Evolutionary conservation across 2,888 invertebrate species (phyloP), one percentile per base, ranked within the genome.

Genomic region (Crematogaster levior): DNA sequence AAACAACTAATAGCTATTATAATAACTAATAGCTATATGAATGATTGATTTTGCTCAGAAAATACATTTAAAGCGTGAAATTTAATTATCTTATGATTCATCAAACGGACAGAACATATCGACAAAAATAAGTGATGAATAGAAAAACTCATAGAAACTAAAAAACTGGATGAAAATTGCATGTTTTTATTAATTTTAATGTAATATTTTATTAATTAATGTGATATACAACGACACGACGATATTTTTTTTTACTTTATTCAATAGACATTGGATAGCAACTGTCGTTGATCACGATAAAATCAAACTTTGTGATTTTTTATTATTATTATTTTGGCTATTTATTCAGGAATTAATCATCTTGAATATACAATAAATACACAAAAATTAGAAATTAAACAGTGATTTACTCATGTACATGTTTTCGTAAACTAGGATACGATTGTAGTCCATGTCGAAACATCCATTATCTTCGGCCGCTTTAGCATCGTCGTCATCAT

Each of bases 401-500:
- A n/a, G n/a, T n/a, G n/a, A n/a, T n/a, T n/a, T n/a, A n/a, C n/a
- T n/a, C n/a, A n/a, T n/a, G n/a, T n/a, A n/a, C 40, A 10, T 12
- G 7, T 65, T n/a, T n/a, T 65, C 40, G 27, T 40, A 40, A 63
- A 63, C n/a, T n/a, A n/a, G n/a, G n/a, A n/a, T n/a, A n/a, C n/a
- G n/a, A n/a, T n/a, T 46, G 6, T 18, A 63, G 5, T 75, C 63
- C 10, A 4, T n/a, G 34, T 46, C 24, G 27, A 51, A 27, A n/a
- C 27, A 53, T 56, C 37, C 61, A 61, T 75, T 63, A 51, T 63
- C 27, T 68, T n/a, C 40, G 27, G 21, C 34, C 30, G 66, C 30
- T 61, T 61, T 12, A 40, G 4, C 40, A 27, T 77, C 40, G 6
- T 66, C 40, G 0, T 43, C 21, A 43, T 79, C 27, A 27, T 75